Evolutionary conservation across 2,113 vertebrate genomes (phyloP).

Genomic region (Capra hircus): DNA sequence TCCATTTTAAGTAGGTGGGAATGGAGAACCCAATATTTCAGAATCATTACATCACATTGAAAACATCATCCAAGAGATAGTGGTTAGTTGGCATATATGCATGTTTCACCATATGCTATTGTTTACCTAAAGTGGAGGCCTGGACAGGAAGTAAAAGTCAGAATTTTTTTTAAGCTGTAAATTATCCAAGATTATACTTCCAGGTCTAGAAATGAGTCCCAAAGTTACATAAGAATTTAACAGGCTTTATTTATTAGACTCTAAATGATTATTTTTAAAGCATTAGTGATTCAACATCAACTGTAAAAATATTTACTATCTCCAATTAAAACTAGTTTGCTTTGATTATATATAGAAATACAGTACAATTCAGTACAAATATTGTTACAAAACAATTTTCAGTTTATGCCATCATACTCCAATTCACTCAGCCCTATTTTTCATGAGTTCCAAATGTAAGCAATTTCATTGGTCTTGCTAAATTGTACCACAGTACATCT

Average conservation of each 20-base stretch:
- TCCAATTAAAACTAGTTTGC: slow-evolving; percentile 19
- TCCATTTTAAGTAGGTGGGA: background rate
- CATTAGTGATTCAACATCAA: background rate
- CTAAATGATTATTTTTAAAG: slow-evolving; percentile 39
- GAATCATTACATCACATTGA: slow-evolving; percentile 71
- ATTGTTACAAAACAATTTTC: slow-evolving; percentile 40
- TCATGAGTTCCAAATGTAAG: background rate
- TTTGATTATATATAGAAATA: slow-evolving; percentile 15
- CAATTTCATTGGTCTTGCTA: background rate
- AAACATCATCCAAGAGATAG: slow-evolving; percentile 62
- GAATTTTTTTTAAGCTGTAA: slow-evolving; percentile 53
- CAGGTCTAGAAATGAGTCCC: slow-evolving; percentile 46
- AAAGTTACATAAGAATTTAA: slow-evolving; percentile 55
- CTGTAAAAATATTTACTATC: slow-evolving; percentile 39
- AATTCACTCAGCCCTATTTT: slow-evolving; percentile 14
- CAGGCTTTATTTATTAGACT: slow-evolving; percentile 42
- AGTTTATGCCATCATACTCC: slow-evolving; percentile 10
- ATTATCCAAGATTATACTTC: slow-evolving; percentile 60
- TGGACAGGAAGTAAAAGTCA: slow-evolving; percentile 65
- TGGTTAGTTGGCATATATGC: slow-evolving; percentile 66
- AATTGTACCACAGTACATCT: background rate
- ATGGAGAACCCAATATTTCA: slow-evolving; percentile 54
- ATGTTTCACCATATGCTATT: slow-evolving; percentile 72
- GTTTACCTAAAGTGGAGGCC: slow-evolving; percentile 68
- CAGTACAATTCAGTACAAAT: slow-evolving; percentile 2